Percentiles rank a stretch among this genome's conserved stretches.
Evolutionary conservation across 1,140 invertebrate genomes (phyloP).

Genomic region (Hylaeus volcanicus): DNA sequence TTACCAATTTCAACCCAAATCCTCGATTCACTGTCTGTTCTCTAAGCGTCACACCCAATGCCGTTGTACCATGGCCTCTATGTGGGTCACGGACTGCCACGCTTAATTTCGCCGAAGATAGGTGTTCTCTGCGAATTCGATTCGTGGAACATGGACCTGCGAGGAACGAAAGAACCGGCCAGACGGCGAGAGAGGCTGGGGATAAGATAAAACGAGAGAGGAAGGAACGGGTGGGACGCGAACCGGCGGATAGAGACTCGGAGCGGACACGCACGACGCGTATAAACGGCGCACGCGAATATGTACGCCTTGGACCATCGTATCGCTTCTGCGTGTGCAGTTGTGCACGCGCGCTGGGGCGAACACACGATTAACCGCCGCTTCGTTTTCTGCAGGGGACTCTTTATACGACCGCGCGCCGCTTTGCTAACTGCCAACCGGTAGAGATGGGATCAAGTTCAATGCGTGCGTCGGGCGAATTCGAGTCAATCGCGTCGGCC

Average conservation of each 20-base stretch:
- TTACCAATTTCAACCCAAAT: no score
- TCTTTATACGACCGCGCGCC: constrained; percentile 45
- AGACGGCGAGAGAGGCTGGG: constrained; percentile 15
- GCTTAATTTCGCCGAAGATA: no score
- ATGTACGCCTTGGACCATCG: background rate
- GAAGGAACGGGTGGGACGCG: constrained; percentile 1
- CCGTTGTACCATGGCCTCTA: no score
- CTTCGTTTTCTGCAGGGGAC: constrained; percentile 45
- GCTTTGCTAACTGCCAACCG: constrained; percentile 30
- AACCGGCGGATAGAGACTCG: constrained; percentile 18
- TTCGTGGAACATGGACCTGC: no score
- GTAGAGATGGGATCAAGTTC: no score
- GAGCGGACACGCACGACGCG: no score
- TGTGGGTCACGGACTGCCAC: no score
- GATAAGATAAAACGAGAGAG: constrained; percentile 31
- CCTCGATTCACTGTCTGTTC: no score
- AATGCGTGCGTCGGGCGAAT: no score
- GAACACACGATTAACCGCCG: constrained; percentile 28
- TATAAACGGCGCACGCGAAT: constrained; percentile 30
- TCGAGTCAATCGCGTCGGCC: no score
- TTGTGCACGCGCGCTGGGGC: constrained; percentile 23
- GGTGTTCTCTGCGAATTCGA: no score
- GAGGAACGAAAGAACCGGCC: background rate
- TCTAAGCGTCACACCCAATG: no score
- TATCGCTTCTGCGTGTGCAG: constrained; percentile 14